Evolutionary conservation across 1,140 invertebrate genomes (phyloP), one percentile per base, ranked within the genome.

Genomic region (Spodoptera litura): DNA sequence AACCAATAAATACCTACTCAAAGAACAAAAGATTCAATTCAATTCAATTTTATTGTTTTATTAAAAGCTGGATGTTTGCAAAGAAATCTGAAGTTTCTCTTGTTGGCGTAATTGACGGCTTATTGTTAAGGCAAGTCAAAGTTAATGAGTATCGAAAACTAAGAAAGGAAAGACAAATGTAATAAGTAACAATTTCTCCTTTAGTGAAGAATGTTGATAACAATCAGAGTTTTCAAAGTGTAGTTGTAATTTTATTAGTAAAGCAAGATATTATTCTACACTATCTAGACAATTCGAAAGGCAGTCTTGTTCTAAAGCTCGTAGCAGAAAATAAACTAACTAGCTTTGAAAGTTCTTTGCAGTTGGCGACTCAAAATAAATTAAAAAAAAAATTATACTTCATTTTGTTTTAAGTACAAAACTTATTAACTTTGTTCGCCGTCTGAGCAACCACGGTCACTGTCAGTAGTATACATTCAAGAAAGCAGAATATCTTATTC

Each of bases 211-310:
- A 11, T 15, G 61, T 64, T 64, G n/a, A n/a, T 8, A 44, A 44
- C n/a, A 64, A 64, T 44, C 38, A 20, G 15, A 64, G 35, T 64
- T 64, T 64, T 12, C 12, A 62, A 44, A 13, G 13, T 62, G 59
- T 44, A 62, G 59, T 35, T 62, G 44, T 62, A 62, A 62, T 38
- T 38, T 15, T n/a, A 38, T 62, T 62, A 62, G 13, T 44, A 35
- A 4, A 62, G 38, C 31, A 15, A 44, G 59, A 31, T 12, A 38
- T 38, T 38, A 11, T 62, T 62, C 31, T 38, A n/a, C 20, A 58
- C 13, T 15, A n/a, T 62, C 31, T 38, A n/a, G 55, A 58, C 13
- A 44, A n/a, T 64, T 20, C 15, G 61, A 44, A 44, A 44, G 35
- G 44, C 35, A 49, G 44, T 44, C 5, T 3, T 64, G 61, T 62